A percentile compares a stretch with the other conserved stretches of the same genome.
phyloP scores from a whole-genome alignment of 2,797 vertebrate species.

The Hafferia zeledoni region DNA sequence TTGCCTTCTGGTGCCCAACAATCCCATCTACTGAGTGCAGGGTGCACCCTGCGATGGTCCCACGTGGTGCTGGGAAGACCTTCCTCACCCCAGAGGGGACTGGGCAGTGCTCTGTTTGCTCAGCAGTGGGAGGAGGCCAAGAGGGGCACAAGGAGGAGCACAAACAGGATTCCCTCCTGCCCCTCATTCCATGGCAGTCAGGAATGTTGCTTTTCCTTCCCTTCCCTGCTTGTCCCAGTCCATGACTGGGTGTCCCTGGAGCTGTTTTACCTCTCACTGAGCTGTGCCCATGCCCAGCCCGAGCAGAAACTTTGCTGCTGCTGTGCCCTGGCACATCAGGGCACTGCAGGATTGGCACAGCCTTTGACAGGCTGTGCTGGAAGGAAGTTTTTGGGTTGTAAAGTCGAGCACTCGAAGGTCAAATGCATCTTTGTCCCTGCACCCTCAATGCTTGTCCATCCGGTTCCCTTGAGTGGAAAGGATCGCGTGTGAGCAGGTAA shows the following conservation, averaged over 20 bases:
- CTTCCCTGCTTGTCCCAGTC: neutral
- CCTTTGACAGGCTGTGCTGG: neutral
- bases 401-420: constrained; percentile 17
- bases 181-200: accelerated
- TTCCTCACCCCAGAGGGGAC: neutral
- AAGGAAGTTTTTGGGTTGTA: neutral
- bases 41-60: neutral
- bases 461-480: neutral
- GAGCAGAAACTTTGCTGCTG: neutral
- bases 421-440: neutral
- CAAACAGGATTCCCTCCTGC: accelerated
- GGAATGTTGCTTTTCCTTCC: accelerated
- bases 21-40: neutral
- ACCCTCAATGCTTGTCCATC: neutral
- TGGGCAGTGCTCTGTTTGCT: accelerated
- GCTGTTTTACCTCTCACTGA: accelerated
- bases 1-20: neutral
- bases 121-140: accelerated
- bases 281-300: neutral
- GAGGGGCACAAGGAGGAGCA: accelerated
- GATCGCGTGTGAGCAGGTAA: constrained; percentile 29
- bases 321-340: neutral
- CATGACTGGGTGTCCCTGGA: accelerated
- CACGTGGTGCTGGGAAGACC: neutral
- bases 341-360: accelerated